A percentile compares a stretch with the other conserved stretches of the same genome.
Conservation (phyloP, 2,113 vertebrate genomes). For the Tetrao urogallus region DNA sequence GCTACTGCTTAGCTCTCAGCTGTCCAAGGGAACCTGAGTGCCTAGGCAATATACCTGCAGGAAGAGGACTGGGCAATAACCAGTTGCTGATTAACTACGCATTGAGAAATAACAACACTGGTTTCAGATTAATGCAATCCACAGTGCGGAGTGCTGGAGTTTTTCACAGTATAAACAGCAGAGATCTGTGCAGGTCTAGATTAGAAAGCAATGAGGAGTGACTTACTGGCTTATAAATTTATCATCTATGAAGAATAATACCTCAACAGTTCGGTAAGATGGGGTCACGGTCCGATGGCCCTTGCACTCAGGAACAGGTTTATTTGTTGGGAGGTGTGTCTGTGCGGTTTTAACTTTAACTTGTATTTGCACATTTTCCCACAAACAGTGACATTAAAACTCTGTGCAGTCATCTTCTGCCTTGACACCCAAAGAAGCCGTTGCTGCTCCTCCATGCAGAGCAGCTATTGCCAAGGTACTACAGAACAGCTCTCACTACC, state of each 20-base stretch:
- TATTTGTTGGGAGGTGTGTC: neutral
- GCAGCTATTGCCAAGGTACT: accelerated
- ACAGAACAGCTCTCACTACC: neutral
- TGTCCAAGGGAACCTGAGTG: neutral
- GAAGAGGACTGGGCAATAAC: slow-evolving; percentile 22
- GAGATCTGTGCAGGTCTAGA: slow-evolving; percentile 53
- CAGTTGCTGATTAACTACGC: neutral
- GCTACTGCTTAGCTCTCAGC: neutral
- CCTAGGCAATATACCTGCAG: neutral
- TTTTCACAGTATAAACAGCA: neutral
- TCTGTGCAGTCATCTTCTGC: neutral
- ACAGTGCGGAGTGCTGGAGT: neutral
- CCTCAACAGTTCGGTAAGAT: neutral
- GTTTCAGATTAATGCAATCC: neutral
- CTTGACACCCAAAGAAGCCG: neutral
- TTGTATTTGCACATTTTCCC: neutral
- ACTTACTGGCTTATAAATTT: slow-evolving; percentile 15
- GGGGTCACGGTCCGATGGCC: neutral
- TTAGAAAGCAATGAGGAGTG: slow-evolving; percentile 40
- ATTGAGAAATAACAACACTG: neutral
- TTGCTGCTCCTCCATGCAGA: neutral
- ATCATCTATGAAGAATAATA: neutral
- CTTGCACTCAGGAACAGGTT: neutral
- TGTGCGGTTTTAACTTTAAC: neutral
- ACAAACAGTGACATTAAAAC: neutral